Evolutionary conservation across 2,888 invertebrate species (phyloP), one percentile per base, ranked within the genome.

Genomic region (Fragum fragum): DNA sequence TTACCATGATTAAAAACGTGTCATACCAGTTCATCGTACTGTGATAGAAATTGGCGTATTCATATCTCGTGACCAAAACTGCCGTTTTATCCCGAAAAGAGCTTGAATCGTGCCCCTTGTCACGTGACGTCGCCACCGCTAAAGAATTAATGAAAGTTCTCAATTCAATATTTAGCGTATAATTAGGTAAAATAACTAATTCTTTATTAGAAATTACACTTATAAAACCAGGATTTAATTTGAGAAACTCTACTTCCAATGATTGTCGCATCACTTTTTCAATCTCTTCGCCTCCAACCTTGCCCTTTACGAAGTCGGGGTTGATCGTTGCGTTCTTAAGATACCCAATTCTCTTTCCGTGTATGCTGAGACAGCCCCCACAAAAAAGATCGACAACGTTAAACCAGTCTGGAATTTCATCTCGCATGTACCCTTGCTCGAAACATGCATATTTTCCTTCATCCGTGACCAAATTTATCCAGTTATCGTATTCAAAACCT

Each of bases 1-100:
- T 73, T 23, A 89, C 85, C 85, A 90, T 86, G 47, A 92, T 83
- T 11, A 93, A 82, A 73, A 91, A 93, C 1, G 90, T 90, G 76
- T 92, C 92, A 82, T 91, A 93, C 74, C 89, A 88, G 81, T 93
- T 92, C 28, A 92, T 91, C 81, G 93, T 91, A 9, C 91, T 89
- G 81, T 93, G 92, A 75, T 93, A 93, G 14, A 92, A 83, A 76
- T 93, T 93, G n/a, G 89, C 93, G 82, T 92, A 93, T 74, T 93
- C 93, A 68, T 91, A 91, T 7, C 93, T 81, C 21, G 86, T 83
- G 0, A 91, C 83, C 26, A 91, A 88, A 28, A 93, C 80, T 11
- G 91, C 79, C 5, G 53, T 28, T 57, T 72, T 85, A 26, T 78
- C 80, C 18, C 52, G 53, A 18, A n/a, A 53, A 23, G n/a, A 14